phyloP scores from a whole-genome alignment of 2,888 invertebrate species.

The Diarsia dahlii region DNA sequence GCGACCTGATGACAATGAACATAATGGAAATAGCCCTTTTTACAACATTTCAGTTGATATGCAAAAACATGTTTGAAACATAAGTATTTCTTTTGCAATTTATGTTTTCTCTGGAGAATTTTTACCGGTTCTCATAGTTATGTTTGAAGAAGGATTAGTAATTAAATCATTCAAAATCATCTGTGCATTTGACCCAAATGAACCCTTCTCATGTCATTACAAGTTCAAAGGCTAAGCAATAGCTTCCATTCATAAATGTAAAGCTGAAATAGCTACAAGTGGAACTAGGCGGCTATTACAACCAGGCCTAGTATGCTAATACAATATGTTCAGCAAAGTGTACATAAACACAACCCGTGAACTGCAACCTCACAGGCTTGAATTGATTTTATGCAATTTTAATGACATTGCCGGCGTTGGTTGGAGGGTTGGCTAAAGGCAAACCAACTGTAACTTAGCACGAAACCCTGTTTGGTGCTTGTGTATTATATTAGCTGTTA shows the following conservation, averaged over 20 bases:
- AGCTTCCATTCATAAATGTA: slow-evolving; percentile 14
- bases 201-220: neutral
- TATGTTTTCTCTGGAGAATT: neutral
- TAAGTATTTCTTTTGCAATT: neutral
- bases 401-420: slow-evolving; percentile 44
- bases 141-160: neutral
- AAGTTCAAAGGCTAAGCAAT: slow-evolving; percentile 7
- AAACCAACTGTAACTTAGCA: slow-evolving; percentile 26
- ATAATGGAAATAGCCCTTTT: slow-evolving; percentile 7
- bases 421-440: slow-evolving; percentile 16
- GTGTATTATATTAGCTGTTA: slow-evolving; percentile 12
- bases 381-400: slow-evolving; percentile 57
- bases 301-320: slow-evolving; percentile 31
- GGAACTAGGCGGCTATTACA: slow-evolving; percentile 17
- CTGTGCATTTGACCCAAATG: neutral
- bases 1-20: slow-evolving; percentile 93
- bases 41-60: neutral
- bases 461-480: slow-evolving; percentile 19
- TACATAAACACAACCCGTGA: slow-evolving; percentile 33
- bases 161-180: neutral
- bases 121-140: neutral
- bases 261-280: slow-evolving; percentile 33
- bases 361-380: slow-evolving; percentile 41
- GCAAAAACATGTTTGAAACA: neutral
- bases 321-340: slow-evolving; percentile 16